Base-by-base conservation (phyloP, 1,140 invertebrate species). In the Calliphora vicina region DNA sequence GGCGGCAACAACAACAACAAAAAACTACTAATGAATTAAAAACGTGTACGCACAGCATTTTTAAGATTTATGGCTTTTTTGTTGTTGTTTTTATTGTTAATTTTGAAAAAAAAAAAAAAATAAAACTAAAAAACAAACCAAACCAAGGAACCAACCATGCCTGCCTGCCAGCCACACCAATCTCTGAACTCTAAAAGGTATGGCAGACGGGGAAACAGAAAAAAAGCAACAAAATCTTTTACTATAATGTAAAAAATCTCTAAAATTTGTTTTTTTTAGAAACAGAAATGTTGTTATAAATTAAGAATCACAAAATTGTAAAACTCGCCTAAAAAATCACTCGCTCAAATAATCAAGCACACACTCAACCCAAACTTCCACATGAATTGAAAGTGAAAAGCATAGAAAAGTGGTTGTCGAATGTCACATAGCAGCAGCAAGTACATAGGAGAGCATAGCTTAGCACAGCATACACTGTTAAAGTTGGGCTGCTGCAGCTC, bases 351-450 rank as follows among this genome's bases (percentile, higher is more conserved):
- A n/a, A n/a, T n/a, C n/a, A n/a, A n/a, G n/a, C n/a, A n/a, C n/a
- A n/a, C n/a, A n/a, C n/a, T 35, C 35, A 35, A 35, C 35, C 6
- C 6, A 35, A 35, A 35, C 35, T 35, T 88, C 85, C 85, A 86
- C 86, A 86, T 85, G 86, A 89, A 87, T 89, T 89, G 88, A 89
- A 89, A 89, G 88, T 89, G 88, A 89, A 89, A 89, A 89, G 88
- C 88, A 87, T 88, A 87, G 88, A 89, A 89, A 88, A 85, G 85
- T 86, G 85, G 86, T 88, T 86, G 86, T 88, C 86, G 78, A 80
- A 80, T 80, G 74, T 71, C 72, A 43, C 27, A 35, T 17, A n/a
- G n/a, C n/a, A n/a, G n/a, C n/a, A n/a, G n/a, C n/a, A n/a, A n/a
- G n/a, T n/a, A 74, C 6, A 15, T 35, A 35, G 29, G 2, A 35